Evolutionary conservation across 2,797 vertebrate genomes (phyloP).

Genomic region (Gallinago nigripennis): DNA sequence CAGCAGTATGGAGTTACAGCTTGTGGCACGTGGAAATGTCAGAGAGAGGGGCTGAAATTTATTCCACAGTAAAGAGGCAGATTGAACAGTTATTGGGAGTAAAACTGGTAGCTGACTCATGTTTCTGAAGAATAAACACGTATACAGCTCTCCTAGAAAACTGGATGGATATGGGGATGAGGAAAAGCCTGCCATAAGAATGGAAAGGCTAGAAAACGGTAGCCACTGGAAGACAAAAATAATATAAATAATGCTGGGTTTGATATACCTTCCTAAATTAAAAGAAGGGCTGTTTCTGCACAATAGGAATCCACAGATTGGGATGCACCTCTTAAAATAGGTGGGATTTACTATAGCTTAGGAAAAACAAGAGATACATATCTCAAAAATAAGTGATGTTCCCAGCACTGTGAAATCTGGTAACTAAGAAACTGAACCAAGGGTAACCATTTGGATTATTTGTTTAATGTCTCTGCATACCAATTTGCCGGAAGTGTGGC

Average conservation of each 20-base stretch:
- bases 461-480: not conserved
- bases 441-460: not conserved
- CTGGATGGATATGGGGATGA: not conserved
- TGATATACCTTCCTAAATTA: not conserved
- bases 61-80: not conserved
- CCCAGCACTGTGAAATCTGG: not conserved
- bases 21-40: not conserved
- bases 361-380: not conserved
- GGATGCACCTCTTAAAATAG: not conserved
- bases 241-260: not conserved
- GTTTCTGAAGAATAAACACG: not conserved
- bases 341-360: not conserved
- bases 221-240: not conserved
- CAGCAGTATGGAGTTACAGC: not conserved
- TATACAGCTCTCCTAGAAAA: not conserved
- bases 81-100: not conserved
- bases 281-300: not conserved
- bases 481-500: not conserved
- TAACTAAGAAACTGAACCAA: not conserved
- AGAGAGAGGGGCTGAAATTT: not conserved
- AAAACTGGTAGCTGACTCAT: not conserved
- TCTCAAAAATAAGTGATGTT: not conserved
- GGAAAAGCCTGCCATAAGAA: not conserved
- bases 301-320: not conserved
- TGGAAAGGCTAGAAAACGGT: not conserved